These are phyloP conservation scores for Coreoperca whiteheadi DNA, from an alignment of 2,113 vertebrate species.

Conservation along the genomic window DNA sequence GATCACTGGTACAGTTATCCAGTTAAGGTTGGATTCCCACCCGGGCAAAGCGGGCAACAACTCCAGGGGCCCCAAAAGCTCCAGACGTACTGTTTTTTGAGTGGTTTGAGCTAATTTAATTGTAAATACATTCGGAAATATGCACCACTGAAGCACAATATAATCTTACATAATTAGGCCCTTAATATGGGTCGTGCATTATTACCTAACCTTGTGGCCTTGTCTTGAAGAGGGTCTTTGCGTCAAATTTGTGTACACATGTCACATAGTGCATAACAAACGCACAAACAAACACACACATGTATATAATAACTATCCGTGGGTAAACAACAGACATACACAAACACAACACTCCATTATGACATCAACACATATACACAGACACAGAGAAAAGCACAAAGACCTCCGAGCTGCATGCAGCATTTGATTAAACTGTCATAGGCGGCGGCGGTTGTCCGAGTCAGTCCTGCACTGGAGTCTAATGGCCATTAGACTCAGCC, in stretches of 20 bases:
- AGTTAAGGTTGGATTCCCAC: not conserved
- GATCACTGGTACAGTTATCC: not conserved
- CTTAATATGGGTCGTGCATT: too few species aligned
- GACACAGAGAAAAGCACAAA: constrained; percentile 11
- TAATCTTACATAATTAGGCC: too few species aligned
- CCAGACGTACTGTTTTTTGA: too few species aligned
- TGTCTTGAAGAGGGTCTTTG: too few species aligned
- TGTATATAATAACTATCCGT: not conserved
- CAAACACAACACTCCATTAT: not conserved
- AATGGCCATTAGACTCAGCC: constrained; percentile 71
- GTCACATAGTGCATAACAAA: too few species aligned
- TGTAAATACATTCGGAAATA: too few species aligned
- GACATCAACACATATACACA: not conserved
- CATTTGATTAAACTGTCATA: constrained; percentile 67
- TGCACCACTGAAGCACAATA: too few species aligned
- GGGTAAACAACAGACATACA: not conserved
- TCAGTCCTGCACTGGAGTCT: constrained; percentile 45
- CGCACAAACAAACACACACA: constrained; percentile 8
- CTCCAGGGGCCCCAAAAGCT: too few species aligned
- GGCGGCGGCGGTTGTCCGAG: constrained; percentile 46
- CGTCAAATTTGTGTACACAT: not conserved
- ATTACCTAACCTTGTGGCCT: too few species aligned
- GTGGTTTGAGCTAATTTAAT: too few species aligned
- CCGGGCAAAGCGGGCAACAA: too few species aligned
- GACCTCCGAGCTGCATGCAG: constrained; percentile 2